A percentile compares a stretch with the other conserved stretches of the same genome.
Evolutionary conservation across 2,113 vertebrate species (phyloP).

Genomic region (Puntigrus tetrazona): DNA sequence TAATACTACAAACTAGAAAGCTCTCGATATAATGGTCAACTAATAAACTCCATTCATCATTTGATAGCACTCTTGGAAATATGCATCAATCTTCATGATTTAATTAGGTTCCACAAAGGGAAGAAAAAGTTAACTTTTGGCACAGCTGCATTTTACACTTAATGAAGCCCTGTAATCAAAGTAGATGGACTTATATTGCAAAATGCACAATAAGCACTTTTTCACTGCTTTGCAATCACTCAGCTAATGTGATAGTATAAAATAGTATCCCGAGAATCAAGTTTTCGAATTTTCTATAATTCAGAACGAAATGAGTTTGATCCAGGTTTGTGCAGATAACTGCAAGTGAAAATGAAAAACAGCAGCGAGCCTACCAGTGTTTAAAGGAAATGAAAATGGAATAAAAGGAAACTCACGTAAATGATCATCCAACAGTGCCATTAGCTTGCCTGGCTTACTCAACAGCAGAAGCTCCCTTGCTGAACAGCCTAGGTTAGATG

Average conservation of each 20-base stretch:
- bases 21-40: neutral
- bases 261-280: neutral
- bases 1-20: neutral
- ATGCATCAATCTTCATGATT: conserved; percentile 3
- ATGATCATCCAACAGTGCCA: neutral
- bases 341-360: neutral
- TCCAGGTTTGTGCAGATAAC: neutral
- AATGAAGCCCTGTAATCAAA: neutral
- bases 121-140: neutral
- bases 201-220: neutral
- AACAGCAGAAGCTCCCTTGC: conserved; percentile 2
- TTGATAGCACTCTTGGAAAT: neutral
- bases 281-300: neutral
- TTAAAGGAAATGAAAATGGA: conserved; percentile 21
- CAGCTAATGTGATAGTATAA: conserved; percentile 2
- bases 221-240: neutral
- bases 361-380: conserved; percentile 1
- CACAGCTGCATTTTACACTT: neutral
- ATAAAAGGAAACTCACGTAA: neutral
- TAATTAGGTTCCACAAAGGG: neutral
- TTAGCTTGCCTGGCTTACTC: conserved; percentile 21
- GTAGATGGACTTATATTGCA: neutral
- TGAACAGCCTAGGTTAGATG: conserved; percentile 28
- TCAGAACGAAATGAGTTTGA: neutral
- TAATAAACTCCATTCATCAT: conserved; percentile 14